Conservation (phyloP, 2,888 invertebrate genomes). For the Galerucella calmariensis region DNA sequence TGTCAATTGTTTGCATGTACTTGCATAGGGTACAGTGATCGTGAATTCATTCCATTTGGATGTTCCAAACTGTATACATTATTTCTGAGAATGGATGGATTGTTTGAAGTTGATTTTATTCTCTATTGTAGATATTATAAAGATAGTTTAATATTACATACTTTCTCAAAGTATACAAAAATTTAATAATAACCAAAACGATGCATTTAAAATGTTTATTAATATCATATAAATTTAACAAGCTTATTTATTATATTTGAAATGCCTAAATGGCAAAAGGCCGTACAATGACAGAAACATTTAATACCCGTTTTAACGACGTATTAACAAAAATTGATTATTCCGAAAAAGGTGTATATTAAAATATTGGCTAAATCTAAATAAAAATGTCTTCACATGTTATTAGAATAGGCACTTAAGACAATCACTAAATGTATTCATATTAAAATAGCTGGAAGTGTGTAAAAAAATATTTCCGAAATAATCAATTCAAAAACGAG, state of each 20-base stretch:
- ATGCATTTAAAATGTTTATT: conserved; percentile 1
- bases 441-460: not conserved
- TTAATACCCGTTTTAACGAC: not conserved
- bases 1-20: too few relatives aligned
- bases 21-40: too few relatives aligned
- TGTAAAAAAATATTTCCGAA: not conserved
- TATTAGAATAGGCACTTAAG: not conserved
- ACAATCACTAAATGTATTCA: not conserved
- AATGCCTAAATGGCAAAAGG: not conserved
- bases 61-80: too few relatives aligned
- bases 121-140: too few relatives aligned
- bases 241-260: not conserved
- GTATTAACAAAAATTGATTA: not conserved
- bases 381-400: not conserved
- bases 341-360: not conserved
- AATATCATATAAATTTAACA: not conserved
- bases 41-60: too few relatives aligned
- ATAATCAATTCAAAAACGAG: not conserved
- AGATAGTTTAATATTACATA: too few relatives aligned
- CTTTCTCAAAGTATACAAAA: not conserved
- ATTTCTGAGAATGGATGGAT: too few relatives aligned
- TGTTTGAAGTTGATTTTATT: too few relatives aligned
- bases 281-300: not conserved
- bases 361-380: not conserved
- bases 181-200: not conserved